phyloP scores from a whole-genome alignment of 2,113 vertebrate species.

The Mormoops blainvillei region DNA sequence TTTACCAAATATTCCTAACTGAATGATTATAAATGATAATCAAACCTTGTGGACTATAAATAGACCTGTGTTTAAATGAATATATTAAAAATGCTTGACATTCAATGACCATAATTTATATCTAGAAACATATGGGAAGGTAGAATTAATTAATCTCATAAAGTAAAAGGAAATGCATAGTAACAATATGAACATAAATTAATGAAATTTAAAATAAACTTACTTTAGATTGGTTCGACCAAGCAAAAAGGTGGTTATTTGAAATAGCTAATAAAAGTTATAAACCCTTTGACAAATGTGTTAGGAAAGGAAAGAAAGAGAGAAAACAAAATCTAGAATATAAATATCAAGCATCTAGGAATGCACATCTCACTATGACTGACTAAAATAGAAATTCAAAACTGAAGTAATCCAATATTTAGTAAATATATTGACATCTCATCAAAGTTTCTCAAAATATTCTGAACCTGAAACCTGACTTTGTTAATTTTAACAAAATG shows the following conservation, averaged over 20 bases:
- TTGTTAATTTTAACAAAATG: background rate
- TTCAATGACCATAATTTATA: background rate
- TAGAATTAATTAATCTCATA: background rate
- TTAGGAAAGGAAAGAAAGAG: background rate
- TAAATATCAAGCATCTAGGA: background rate
- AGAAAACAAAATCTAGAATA: background rate
- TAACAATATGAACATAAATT: background rate
- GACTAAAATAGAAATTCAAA: background rate
- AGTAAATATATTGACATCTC: background rate
- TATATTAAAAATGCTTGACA: background rate
- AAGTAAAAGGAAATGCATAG: background rate
- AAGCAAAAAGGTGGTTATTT: background rate
- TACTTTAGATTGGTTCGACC: background rate
- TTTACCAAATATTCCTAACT: background rate
- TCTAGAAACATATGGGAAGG: background rate
- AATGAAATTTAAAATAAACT: background rate
- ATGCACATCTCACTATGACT: background rate
- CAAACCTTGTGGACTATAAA: background rate
- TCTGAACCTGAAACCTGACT: background rate
- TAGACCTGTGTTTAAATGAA: background rate
- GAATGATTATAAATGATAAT: background rate
- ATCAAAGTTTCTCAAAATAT: background rate
- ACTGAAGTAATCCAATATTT: background rate
- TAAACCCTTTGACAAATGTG: background rate
- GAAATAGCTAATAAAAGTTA: background rate